Evolutionary conservation across 2,888 invertebrate genomes (phyloP), one percentile per base, ranked within the genome.

Genomic region (Apeira syringaria): DNA sequence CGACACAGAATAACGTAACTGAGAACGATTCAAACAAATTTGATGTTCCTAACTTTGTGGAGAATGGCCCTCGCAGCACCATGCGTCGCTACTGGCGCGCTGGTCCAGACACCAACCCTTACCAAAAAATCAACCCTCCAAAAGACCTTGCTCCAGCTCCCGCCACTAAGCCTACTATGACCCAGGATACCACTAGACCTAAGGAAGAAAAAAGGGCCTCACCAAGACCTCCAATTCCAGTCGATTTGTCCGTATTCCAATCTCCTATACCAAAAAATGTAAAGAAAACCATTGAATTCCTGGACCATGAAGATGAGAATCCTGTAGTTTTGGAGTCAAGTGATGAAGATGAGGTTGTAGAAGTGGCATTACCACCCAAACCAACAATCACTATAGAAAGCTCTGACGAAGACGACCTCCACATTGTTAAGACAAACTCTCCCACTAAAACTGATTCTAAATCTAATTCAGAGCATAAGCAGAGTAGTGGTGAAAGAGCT

Each of bases 331-430:
- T 89, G 13, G 76, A 81, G 47, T 70, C 86, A 28, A 89, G 89
- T 63, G 88, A 87, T 63, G 90, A 89, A 35, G 89, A 89, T 69
- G 90, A 90, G 50, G 89, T 90, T 8, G 65, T 90, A 46, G 90
- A 88, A 63, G 76, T 90, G 15, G 80, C 71, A n/a, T 50, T 90
- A 28, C 87, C 86, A 40, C 84, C 86, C 1, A 85, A 85, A 58
- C 88, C 86, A 0, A 87, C 86, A 5, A 88, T 90, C 32, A 88
- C 83, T 8, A 85, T 90, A 48, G 89, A 89, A 48, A 90, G 89
- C 61, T 90, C 90, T 7, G 90, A 90, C 62, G 90, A 90, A 56
- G 88, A 88, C 50, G 84, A 86, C 49, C 50, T 74, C 5, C 53
- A 63, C 8, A 53, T 74, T 37, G 47, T 75, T 7, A 71, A 73